Evolutionary conservation across 2,888 invertebrate species (phyloP).

Genomic region (Cartodere bifasciata): DNA sequence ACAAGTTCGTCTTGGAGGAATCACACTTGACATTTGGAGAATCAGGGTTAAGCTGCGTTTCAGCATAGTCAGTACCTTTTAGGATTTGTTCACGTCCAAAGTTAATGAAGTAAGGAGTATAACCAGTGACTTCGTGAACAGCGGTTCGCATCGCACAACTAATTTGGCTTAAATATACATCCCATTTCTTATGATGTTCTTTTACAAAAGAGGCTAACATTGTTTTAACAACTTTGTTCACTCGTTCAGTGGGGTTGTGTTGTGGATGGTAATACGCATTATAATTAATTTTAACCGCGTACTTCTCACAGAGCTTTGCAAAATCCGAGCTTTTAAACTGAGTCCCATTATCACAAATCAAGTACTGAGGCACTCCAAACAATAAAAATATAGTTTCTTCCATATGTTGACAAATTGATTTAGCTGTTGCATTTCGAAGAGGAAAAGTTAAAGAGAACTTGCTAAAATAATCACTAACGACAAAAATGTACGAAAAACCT

Average conservation of each 20-base stretch:
- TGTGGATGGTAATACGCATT: conserved; percentile 9
- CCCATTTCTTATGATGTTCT: conserved; percentile 13
- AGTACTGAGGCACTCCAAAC: conserved; percentile 13
- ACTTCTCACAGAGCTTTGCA: conserved; percentile 1
- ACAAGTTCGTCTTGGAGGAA: too few species aligned
- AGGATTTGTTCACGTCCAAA: conserved; percentile 11
- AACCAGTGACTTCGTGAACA: conserved; percentile 13
- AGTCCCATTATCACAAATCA: conserved; percentile 15
- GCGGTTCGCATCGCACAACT: conserved; percentile 15
- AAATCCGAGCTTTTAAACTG: conserved; percentile 9
- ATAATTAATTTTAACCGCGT: conserved; percentile 2
- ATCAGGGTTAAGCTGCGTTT: too few species aligned
- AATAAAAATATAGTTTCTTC: conserved; percentile 15
- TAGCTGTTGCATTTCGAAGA: conserved; percentile 2
- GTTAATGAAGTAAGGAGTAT: conserved; percentile 12
- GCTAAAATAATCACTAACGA: conserved; percentile 8
- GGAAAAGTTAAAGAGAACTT: conserved; percentile 6
- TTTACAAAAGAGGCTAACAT: conserved; percentile 11
- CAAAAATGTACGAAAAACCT: conserved; percentile 4
- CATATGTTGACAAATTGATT: conserved; percentile 6
- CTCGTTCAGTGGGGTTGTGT: conserved; percentile 10
- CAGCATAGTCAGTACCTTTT: too few species aligned
- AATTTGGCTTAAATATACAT: conserved; percentile 8
- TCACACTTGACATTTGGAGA: too few species aligned
- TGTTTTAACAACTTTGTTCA: conserved; percentile 13